Base-by-base conservation (phyloP, 1,140 invertebrate genomes). In the Drosophila pandora region DNA sequence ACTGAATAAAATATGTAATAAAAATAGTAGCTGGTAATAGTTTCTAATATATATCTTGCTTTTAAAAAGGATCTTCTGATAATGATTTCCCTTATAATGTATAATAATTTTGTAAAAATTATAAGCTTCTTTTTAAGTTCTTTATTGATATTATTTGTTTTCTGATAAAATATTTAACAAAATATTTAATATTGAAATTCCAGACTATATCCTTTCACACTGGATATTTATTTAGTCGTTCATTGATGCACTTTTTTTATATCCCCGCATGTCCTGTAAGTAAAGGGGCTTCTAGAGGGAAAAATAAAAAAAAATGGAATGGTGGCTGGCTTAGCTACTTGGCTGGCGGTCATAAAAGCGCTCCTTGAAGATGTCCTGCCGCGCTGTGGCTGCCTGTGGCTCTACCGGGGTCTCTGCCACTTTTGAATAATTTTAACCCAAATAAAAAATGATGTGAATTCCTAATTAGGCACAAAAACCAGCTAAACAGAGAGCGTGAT, bases 371-470 rank as follows among this genome's bases (percentile, higher is more conserved):
- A 79, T 63, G 62, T 45, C 37, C 49, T 47, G 43, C 21, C 21
- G 13, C 21, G 6, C 41, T 17, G 30, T 41, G 22, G 37, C 37
- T 12, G 10, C 41, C 41, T 68, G 37, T 32, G 62, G 55, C 62
- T 61, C 67, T 2, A 4, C 25, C 5, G 62, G 71, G 73, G 77
- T 80, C 71, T 70, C 70, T 74, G 76, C 60, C 76, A 89, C 76
- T 74, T 90, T 90, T 90, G 88, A 90, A 90, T 90, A 90, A 90
- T 90, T 90, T 90, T 83, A 90, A 84, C 79, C 90, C 76, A 83
- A 90, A 90, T 90, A 90, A 90, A 90, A 90, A 90, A 87, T 84
- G 84, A 90, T 90, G 89, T 90, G 89, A 90, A 90, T 90, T 90
- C 71, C 75, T 90, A 90, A 90, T 90, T 90, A 90, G 84, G 75